Base-by-base conservation (phyloP, 2,797 vertebrate genomes). In the Sebastes trivittatus region DNA sequence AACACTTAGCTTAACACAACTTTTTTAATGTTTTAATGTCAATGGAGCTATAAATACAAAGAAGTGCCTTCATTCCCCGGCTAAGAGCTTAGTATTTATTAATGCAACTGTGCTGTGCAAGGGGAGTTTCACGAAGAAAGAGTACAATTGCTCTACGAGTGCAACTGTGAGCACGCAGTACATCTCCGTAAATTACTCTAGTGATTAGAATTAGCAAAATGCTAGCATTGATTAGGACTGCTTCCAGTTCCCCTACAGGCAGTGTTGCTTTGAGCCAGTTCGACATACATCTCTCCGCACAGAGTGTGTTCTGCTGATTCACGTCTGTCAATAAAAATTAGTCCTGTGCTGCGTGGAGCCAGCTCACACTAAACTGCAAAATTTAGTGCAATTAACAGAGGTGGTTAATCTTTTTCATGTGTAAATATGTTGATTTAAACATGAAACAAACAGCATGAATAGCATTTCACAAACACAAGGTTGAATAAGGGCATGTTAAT, bases 401-500 rank as follows among this genome's bases (percentile, higher is more conserved):
- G 88, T 84, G 72, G 70, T 85, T 89, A 75, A 91, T 93, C 92
- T 90, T 93, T 93, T 93, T 93, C 81, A 94, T 91, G 91, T 93
- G 90, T 84, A 94, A 94, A 95, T 92, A 90, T 59, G 65, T 62
- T 84, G 88, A 93, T 94, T 94, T 88, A 94, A 88, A 94, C 89
- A 92, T 89, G 90, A 92, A 92, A 91, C 92, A 95, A 94, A 94
- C 91, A 89, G 85, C 78, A 75, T 82, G 82, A 91, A 89, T 78
- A 83, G 82, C 78, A 78, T 89, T 89, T 83, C 82, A 82, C 86
- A 90, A 93, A 93, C 82, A 92, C 81, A 75, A 88, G 93, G 94
- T 93, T 94, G 92, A 90, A 87, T 87, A 92, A 90, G 94, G 93
- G 90, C 90, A 82, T 18, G 84, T 85, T 94, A 88, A 94, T 95